Evolutionary conservation across 2,888 invertebrate species (phyloP).

Genomic region (Napeogenes sylphis): DNA sequence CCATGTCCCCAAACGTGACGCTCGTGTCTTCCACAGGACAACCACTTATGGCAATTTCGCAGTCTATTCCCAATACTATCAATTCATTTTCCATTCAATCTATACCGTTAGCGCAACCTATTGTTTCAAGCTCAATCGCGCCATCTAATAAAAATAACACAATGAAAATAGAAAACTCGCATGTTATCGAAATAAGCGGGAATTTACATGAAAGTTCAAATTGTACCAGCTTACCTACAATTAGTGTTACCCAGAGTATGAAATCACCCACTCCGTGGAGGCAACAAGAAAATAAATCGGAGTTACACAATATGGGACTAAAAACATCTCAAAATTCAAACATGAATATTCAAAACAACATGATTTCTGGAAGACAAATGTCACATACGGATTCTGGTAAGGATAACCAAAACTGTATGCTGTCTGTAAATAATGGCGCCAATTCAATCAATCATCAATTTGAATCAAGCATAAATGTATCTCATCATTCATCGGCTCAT

Average conservation of each 20-base stretch:
- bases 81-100: slow-evolving; percentile 66
- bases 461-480: slow-evolving; percentile 58
- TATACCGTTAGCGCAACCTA: slow-evolving; percentile 69
- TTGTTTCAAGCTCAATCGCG: slow-evolving; percentile 70
- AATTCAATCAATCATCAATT: slow-evolving; percentile 61
- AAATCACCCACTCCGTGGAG: slow-evolving; percentile 73
- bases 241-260: slow-evolving; percentile 68
- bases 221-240: slow-evolving; percentile 60
- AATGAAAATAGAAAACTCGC: slow-evolving; percentile 66
- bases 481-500: slow-evolving; percentile 62
- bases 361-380: slow-evolving; percentile 47
- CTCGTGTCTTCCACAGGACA: slow-evolving; percentile 68
- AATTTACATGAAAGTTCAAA: slow-evolving; percentile 63
- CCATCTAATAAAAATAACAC: slow-evolving; percentile 57
- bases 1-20: slow-evolving; percentile 69
- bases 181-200: slow-evolving; percentile 71
- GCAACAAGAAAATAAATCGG: slow-evolving; percentile 61
- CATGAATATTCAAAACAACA: slow-evolving; percentile 56
- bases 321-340: slow-evolving; percentile 51
- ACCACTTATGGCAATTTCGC: slow-evolving; percentile 72
- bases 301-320: slow-evolving; percentile 57
- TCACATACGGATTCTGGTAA: slow-evolving; percentile 60
- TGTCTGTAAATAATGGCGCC: slow-evolving; percentile 52
- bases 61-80: slow-evolving; percentile 59
- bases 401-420: slow-evolving; percentile 59